Evolutionary conservation across 2,113 vertebrate genomes (phyloP), one percentile per base, ranked within the genome.

Genomic region (Phylloscopus trochiloides): DNA sequence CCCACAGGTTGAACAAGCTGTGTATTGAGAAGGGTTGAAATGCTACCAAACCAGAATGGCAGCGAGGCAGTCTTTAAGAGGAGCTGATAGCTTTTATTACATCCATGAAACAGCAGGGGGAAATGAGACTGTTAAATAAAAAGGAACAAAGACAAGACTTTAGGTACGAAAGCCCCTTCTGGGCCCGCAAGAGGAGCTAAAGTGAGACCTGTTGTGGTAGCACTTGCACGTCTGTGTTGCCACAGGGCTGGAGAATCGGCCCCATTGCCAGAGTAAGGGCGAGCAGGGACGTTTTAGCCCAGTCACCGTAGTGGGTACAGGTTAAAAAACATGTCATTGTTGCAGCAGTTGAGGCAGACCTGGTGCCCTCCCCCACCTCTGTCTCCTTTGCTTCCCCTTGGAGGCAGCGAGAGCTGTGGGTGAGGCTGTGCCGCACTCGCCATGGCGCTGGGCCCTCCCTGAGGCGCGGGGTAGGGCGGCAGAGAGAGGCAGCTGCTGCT

Each of bases 231-330:
- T 21, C 38, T 0, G 0, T 1, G 0, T 29, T 66, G 40, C 28
- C 47, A 10, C 15, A 18, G 62, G 20, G 20, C 18, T 12, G 32
- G 22, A 79, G 32, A 79, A 89, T 2, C 17, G 25, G 26, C 29
- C 22, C 31, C 14, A 3, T 19, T 70, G 51, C n/a, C 73, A n/a
- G 43, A 66, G 48, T 19, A 55, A 14, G 3, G 3, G 6, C 0
- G 2, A 62, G 26, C 9, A 14, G 45, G 48, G 62, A 17, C 4
- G 3, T 29, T 14, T 29, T 26, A 52, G 77, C 16, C 4, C 0
- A 0, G 43, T 97, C 95, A 98, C 67, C 88, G 70, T 32, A 97
- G 70, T 0, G 94, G 95, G 79, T 90, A 96, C 45, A 97, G 63
- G 62, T 96, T 96, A 25, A 98, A 95, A 77, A 93, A 5, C 90